Base-by-base conservation (phyloP, 2,113 vertebrate species). In the Centropus bengalensis region DNA sequence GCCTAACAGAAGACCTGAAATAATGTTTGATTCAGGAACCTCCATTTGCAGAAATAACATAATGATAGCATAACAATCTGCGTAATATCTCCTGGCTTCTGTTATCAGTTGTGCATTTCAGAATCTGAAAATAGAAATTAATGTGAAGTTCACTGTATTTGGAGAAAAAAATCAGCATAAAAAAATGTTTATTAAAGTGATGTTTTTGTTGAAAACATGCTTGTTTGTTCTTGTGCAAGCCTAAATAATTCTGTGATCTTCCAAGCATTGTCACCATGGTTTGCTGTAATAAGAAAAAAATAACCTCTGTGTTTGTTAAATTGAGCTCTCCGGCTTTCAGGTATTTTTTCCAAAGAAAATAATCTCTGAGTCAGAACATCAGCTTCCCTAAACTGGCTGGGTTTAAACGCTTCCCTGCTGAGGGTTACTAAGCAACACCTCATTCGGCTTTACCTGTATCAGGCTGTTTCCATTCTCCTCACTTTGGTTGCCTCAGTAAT, bases 351-450 rank as follows among this genome's bases (percentile, higher is more conserved):
- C 82, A 70, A 60, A 74, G 83, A 97, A 94, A 94, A 94, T 96
- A 71, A 90, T 93, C 51, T 95, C 51, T 51, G 83, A 93, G 54
- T 89, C 94, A 95, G 87, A 97, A 77, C 63, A 94, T 87, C 81
- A 82, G 62, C 84, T 87, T 82, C 82, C 58, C 76, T 91, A 84
- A 94, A 93, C 79, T 78, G 90, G 38, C 82, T 55, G 76, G n/a
- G 27, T 86, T 95, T 86, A 90, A 94, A 96, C 54, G 82, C 87
- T 89, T 94, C 96, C 95, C 94, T 93, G 94, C 94, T 95, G 94
- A 86, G 95, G 84, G 96, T 96, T 97, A 96, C 96, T 93, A 96
- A 85, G 96, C 96, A 97, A 97, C 94, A 91, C 71, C 85, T 95
- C 91, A 89, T 94, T 93, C 91, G 80, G 82, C 82, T 89, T 86